Evolutionary conservation across 1,140 invertebrate genomes (phyloP), one percentile per base, ranked within the genome.

Genomic region (Drosophila nasuta): DNA sequence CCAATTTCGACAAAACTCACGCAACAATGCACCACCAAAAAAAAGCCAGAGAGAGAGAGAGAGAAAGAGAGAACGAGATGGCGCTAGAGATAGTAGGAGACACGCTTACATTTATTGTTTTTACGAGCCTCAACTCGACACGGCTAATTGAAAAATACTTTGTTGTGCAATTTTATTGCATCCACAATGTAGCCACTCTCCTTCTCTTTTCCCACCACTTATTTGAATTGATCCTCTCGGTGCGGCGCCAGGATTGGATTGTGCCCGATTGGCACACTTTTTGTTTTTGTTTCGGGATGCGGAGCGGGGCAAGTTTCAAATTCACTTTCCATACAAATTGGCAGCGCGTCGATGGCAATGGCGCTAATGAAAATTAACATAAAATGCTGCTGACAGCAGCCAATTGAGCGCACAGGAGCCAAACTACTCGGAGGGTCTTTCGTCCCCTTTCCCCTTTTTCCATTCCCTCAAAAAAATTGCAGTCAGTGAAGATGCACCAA

Each of bases 361-460:
- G 75, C 77, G 81, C 85, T 89, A 89, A 89, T 89, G 85, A 89
- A 89, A 89, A 89, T 89, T 89, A 89, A 89, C 85, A 89, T 89
- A 89, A 89, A 89, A 89, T 89, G 85, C 81, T 85, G 85, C 85
- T 89, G 85, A 89, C 85, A 89, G 81, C 85, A 85, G 81, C 85
- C 85, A 89, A 89, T 85, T 86, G 85, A 89, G 78, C 85, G 77
- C 75, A 70, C 62, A 75, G 82, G 38, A 72, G 75, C 51, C 63
- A 62, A 64, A 67, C 58, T 58, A 56, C 69, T 56, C 28, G 2
- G 33, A 57, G 49, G 57, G 41, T 35, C 15, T 49, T 43, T n/a
- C 17, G 58, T 30, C 8, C 77, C 41, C 45, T 30, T 15, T 20
- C 59, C 51, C 45, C 30, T 48, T 4, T 17, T 2, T 2, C 72